Evolutionary conservation across 1,140 invertebrate genomes (phyloP).

Genomic region (Sarcophaga peregrina): DNA sequence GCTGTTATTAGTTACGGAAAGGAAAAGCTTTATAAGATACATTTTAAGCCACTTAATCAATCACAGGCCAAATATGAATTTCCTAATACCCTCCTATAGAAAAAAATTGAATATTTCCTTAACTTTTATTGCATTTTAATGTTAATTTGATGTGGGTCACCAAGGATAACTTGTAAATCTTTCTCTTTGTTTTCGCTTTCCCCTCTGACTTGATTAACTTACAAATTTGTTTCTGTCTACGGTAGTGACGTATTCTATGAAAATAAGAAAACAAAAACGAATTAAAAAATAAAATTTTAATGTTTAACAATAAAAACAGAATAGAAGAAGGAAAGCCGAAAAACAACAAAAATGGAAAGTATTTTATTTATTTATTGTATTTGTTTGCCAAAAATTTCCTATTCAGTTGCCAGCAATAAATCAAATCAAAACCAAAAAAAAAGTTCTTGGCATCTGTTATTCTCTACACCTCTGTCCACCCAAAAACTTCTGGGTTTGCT

Average conservation of each 20-base stretch:
- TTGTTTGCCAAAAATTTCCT: too few species aligned
- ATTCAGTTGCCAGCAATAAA: conserved; percentile 4
- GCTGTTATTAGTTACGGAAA: too few species aligned
- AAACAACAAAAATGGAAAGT: neutral
- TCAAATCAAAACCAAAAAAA: neutral
- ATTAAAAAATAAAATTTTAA: too few species aligned
- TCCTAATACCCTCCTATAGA: too few species aligned
- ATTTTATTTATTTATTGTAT: neutral
- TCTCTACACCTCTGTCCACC: neutral
- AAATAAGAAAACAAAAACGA: too few species aligned
- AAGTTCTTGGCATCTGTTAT: neutral
- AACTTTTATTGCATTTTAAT: neutral
- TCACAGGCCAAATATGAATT: too few species aligned
- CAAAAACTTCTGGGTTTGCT: neutral
- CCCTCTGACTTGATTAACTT: conserved; percentile 2
- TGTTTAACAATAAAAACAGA: too few species aligned
- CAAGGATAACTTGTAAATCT: neutral
- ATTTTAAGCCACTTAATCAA: too few species aligned
- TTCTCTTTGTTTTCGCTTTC: neutral
- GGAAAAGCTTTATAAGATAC: too few species aligned
- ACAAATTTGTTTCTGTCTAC: neutral
- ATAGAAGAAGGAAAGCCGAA: too few species aligned
- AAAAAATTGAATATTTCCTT: too few species aligned
- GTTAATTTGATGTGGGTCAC: conserved; percentile 12
- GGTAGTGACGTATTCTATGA: neutral